Conservation (phyloP, 37 sponge, comb jelly and placozoan genomes). For the Halichondria panicea region DNA sequence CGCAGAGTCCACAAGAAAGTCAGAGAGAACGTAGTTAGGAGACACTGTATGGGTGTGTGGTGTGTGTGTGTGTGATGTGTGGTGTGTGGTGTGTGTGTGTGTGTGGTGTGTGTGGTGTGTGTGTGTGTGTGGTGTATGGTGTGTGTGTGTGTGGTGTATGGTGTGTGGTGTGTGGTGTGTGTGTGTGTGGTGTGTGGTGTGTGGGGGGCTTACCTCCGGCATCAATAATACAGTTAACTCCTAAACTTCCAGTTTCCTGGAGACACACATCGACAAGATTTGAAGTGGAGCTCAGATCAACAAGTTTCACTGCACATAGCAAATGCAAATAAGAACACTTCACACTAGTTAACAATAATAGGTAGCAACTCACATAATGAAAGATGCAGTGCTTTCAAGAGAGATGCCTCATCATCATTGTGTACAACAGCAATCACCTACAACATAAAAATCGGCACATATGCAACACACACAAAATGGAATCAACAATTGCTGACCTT, state of each 20-base stretch:
- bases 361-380: conserved; percentile 35
- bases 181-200: too few relatives aligned
- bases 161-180: too few relatives aligned
- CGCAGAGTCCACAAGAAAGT: conserved; percentile 50
- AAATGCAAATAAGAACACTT: background rate
- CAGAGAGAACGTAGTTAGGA: conserved; percentile 29
- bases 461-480: background rate
- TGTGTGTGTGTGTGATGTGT: too few relatives aligned
- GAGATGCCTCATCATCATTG: conserved; percentile 58
- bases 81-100: too few relatives aligned
- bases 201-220: conserved; percentile 73
- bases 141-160: too few relatives aligned
- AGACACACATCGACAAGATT: conserved; percentile 59
- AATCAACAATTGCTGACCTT: conserved; percentile 33
- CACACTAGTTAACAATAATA: background rate
- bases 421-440: conserved; percentile 76
- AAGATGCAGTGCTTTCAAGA: conserved; percentile 49
- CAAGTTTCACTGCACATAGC: conserved; percentile 19
- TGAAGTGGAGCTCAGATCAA: conserved; percentile 49
- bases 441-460: background rate
- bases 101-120: too few relatives aligned
- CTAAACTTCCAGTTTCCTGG: conserved; percentile 85
- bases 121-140: too few relatives aligned
- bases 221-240: conserved; percentile 78
- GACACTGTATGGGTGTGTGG: conserved; percentile 21